These are phyloP conservation scores for Platysteira castanea DNA, from an alignment of 2,113 vertebrate genomes.

Conservation along the genomic window DNA sequence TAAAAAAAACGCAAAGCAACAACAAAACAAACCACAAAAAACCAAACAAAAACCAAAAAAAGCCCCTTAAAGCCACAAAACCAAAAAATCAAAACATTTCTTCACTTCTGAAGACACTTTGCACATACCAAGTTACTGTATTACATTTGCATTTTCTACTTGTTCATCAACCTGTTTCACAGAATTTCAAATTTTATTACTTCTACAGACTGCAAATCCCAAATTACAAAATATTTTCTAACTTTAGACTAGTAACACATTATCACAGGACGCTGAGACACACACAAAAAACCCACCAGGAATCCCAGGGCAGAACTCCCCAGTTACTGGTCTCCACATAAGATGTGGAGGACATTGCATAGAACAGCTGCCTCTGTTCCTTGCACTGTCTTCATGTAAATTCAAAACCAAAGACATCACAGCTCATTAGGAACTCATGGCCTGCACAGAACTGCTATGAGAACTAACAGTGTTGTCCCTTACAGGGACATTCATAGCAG, in stretches of 20 bases:
- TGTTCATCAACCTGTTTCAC: neutral
- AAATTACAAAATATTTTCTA: neutral
- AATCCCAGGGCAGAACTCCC: neutral
- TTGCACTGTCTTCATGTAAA: neutral
- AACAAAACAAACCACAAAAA: neutral
- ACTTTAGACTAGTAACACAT: neutral
- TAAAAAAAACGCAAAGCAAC: neutral
- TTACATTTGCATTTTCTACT: neutral
- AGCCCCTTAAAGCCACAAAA: neutral
- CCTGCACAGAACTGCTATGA: neutral
- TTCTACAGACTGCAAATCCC: neutral
- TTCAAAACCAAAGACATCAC: conserved; percentile 7
- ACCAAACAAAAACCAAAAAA: neutral
- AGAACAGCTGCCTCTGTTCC: neutral
- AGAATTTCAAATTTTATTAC: neutral
- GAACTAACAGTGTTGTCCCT: neutral
- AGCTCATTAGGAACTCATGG: neutral
- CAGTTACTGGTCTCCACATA: neutral
- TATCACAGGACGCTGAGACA: neutral
- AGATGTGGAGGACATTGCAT: neutral
- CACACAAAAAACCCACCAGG: neutral
- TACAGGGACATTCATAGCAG: neutral
- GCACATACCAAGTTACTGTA: neutral
- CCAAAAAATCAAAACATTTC: neutral
- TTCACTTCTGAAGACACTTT: neutral